Evolutionary conservation across 1,140 invertebrate species (phyloP), one percentile per base, ranked within the genome.

Genomic region (Caenorhabditis latens): DNA sequence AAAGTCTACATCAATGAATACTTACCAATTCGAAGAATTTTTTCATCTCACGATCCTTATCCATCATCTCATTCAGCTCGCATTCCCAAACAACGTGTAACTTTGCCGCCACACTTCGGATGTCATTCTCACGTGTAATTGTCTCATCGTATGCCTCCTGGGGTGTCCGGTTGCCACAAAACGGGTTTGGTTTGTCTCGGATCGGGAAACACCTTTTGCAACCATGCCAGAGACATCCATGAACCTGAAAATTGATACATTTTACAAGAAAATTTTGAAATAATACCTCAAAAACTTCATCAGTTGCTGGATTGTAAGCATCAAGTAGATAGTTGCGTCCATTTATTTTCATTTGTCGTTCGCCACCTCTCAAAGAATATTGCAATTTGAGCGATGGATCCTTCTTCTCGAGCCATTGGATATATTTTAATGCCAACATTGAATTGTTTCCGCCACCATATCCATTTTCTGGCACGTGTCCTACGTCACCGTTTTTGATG

Each of bases 391-490:
- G 61, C 6, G 9, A 8, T 9, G 61, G 21, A 7, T 63, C 14
- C 8, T 63, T 24, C 24, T 63, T 63, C 24, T 63, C 61, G 9
- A 63, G 21, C 61, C 61, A 63, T 40, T 63, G 61, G 14, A 63
- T 7, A 40, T 63, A 63, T 58, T 58, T 58, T 11, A 19, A n/a
- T 7, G 55, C 55, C 55, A 58, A 7, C 13, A 58, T 58, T 6
- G 55, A 58, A 7, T 16, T n/a, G n/a, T 75, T 75, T 8, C 16
- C 46, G 1, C 67, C 32, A 24, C 67, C 67, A 75, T 75, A 48
- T 32, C 67, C 46, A 75, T 40, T 75, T 75, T 75, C 67, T 24
- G 67, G 67, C n/a, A 43, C n/a, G 14, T 48, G 14, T 32, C 67
- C 46, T 8, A 48, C 21, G n/a, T 48, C 46, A 7, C 46, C 67